These are phyloP conservation scores for Zygogramma bicolorata DNA, from an alignment of 2,888 invertebrate species.

Conservation along the genomic window DNA sequence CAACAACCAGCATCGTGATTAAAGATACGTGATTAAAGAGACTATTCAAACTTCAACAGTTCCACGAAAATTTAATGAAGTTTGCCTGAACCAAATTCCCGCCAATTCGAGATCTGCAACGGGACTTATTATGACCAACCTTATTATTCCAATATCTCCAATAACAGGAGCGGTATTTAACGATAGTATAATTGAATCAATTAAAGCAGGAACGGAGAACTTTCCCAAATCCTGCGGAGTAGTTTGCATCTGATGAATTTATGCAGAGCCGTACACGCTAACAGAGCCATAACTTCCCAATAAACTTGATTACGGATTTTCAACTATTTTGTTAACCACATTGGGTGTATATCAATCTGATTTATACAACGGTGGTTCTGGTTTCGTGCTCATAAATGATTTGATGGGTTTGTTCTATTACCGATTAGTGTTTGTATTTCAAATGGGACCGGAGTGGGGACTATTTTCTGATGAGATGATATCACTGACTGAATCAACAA, in stretches of 20 bases:
- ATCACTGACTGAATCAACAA: no score
- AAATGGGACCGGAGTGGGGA: no score
- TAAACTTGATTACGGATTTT: not conserved
- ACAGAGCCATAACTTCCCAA: not conserved
- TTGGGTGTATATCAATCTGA: no score
- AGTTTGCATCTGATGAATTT: constrained; percentile 9
- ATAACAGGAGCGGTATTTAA: constrained; percentile 15
- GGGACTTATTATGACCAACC: constrained; percentile 9
- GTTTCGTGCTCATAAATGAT: no score
- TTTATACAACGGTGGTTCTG: no score
- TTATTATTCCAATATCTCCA: constrained; percentile 10
- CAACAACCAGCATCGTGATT: not conserved
- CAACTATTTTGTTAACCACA: not conserved
- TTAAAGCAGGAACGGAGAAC: constrained; percentile 13
- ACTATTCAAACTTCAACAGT: not conserved
- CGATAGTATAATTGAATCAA: constrained; percentile 17
- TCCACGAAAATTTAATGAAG: constrained; percentile 2
- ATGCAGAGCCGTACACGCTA: not conserved
- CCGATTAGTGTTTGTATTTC: no score
- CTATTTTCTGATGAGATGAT: no score
- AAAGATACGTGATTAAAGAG: not conserved
- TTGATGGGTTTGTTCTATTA: no score
- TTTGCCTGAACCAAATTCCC: not conserved
- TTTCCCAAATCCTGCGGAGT: constrained; percentile 11
- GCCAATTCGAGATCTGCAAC: not conserved